Base-by-base conservation (phyloP, 2,797 vertebrate species). In the Sebastes hubbsi region DNA sequence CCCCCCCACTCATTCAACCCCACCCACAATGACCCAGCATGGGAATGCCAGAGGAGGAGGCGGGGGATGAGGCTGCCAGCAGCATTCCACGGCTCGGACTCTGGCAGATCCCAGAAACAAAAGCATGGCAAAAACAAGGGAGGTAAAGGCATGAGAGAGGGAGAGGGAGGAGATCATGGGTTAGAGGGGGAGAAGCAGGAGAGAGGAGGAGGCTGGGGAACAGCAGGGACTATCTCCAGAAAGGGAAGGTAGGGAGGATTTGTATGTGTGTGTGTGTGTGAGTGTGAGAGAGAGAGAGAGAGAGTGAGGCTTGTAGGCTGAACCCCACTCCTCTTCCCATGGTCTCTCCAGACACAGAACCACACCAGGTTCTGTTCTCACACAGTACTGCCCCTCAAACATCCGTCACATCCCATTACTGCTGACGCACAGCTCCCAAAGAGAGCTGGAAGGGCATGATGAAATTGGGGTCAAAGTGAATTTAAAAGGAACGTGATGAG, bases 361-460 rank as follows among this genome's bases (percentile, higher is more conserved):
- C 91, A 84, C 88, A 90, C 87, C 83, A 72, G 86, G 89, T 82
- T 86, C 81, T 30, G 72, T 75, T 89, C 88, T 94, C 93, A 89
- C 92, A 91, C 86, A 90, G 91, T 78, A 67, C 80, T 61, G 73
- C 73, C 74, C 88, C 34, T 88, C 85, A 87, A 92, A 93, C 89
- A 94, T 91, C 92, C 84, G 92, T 95, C 95, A 96, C 83, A 94
- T 93, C 90, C 87, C 88, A 96, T 96, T 96, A 96, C 84, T 62
- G 89, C 84, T 91, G 93, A 95, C 62, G 87, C 87, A 76, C 64
- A 74, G 81, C 81, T 84, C 84, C 92, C 88, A 91, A 92, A 92
- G 81, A 88, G 78, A 90, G 68, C 84, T 65, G 81, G 91, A 87
- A 76, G 84, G 88, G 78, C 87, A 91, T 86, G 92, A 93, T 91